phyloP scores from a whole-genome alignment of 2,113 vertebrate genomes.

The Macquaria australasica region DNA sequence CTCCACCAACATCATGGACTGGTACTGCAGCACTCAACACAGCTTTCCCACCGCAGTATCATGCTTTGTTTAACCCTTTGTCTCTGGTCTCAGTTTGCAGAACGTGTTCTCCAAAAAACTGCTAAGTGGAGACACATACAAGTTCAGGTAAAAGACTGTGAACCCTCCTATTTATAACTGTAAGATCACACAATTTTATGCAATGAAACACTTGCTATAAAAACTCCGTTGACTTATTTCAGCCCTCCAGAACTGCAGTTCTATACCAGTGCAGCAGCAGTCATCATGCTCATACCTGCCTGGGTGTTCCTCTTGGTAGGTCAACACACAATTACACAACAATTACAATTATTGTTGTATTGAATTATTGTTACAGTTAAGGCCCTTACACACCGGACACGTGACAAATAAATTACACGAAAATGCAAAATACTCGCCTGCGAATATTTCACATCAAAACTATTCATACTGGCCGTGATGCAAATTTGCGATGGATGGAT shows the following conservation, averaged over 20 bases:
- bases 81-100: slow-evolving; percentile 88
- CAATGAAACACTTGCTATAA: neutral
- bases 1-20: slow-evolving; percentile 99
- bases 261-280: slow-evolving; percentile 94
- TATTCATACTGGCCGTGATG: no score
- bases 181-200: neutral
- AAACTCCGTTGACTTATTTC: slow-evolving; percentile 8
- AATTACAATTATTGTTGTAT: neutral
- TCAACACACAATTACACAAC: slow-evolving; percentile 2
- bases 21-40: slow-evolving; percentile 79
- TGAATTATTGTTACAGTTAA: neutral
- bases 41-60: neutral
- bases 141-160: slow-evolving; percentile 88
- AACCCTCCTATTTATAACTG: neutral
- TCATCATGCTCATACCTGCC: slow-evolving; percentile 94
- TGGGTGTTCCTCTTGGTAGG: slow-evolving; percentile 95
- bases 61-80: slow-evolving; percentile 4
- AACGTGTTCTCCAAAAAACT: slow-evolving; percentile 98
- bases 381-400: no score
- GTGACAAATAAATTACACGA: no score
- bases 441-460: no score
- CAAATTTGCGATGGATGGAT: no score
- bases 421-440: no score
- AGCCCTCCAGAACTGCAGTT: slow-evolving; percentile 97
- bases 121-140: slow-evolving; percentile 96